These are phyloP conservation scores for Hemichromis elongatus DNA, from an alignment of 2,113 vertebrate species.

Conservation along the genomic window DNA sequence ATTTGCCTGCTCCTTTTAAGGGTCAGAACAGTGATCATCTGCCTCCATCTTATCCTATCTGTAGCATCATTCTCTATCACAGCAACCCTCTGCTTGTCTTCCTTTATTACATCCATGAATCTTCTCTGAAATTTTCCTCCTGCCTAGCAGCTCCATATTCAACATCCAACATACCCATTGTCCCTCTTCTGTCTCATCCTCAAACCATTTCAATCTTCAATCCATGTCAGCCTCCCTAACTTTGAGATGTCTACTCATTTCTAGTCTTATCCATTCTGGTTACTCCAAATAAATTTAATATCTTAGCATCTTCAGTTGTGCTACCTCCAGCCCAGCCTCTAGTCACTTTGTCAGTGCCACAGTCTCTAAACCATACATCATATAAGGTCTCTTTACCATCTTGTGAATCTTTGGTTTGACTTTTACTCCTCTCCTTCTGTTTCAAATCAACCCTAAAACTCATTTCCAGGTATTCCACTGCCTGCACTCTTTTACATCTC, in stretches of 20 bases:
- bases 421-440: not conserved
- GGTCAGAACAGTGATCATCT: not conserved
- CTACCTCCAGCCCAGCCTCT: not conserved
- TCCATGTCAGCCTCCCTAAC: not conserved
- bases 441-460: not conserved
- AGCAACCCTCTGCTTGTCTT: not conserved
- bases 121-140: not conserved
- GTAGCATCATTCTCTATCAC: not conserved
- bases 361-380: not conserved
- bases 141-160: not conserved
- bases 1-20: not conserved
- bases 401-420: not conserved
- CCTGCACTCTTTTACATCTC: not conserved
- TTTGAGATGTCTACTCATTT: not conserved
- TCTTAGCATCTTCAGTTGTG: not conserved
- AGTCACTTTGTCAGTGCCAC: not conserved
- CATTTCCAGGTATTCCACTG: not conserved
- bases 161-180: not conserved
- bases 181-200: not conserved
- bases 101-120: not conserved
- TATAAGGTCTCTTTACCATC: fast-evolving
- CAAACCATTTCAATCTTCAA: not conserved
- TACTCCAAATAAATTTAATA: not conserved
- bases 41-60: not conserved
- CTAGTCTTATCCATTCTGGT: not conserved